Percentiles rank a stretch among this genome's conserved stretches.
phyloP scores from a whole-genome alignment of 1,140 invertebrate species.

The Diachasma alloeum region DNA sequence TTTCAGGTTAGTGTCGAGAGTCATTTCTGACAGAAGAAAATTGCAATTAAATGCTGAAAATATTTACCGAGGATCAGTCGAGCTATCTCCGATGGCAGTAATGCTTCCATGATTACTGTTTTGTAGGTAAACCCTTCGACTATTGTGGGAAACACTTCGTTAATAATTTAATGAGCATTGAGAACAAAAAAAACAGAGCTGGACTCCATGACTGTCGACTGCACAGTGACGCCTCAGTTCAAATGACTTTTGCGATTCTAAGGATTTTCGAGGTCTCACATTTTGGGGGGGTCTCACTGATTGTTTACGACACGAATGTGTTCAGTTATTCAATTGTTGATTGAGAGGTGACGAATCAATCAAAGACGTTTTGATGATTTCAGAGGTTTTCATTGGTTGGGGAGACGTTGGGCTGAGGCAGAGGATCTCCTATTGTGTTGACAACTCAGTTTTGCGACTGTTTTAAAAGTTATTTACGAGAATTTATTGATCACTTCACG shows the following conservation, averaged over 20 bases:
- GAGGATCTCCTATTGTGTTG: not conserved
- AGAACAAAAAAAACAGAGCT: too few relatives aligned
- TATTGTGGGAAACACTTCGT: too few relatives aligned
- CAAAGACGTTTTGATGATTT: not conserved
- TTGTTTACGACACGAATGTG: too few relatives aligned
- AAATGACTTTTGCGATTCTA: too few relatives aligned
- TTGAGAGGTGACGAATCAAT: not conserved
- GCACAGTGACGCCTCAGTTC: too few relatives aligned
- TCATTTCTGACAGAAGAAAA: conserved; percentile 12
- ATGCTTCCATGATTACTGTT: conserved; percentile 49
- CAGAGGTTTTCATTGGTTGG: not conserved
- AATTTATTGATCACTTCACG: not conserved
- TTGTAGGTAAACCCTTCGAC: too few relatives aligned
- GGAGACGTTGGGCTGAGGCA: not conserved
- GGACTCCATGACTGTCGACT: too few relatives aligned
- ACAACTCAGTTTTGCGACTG: not conserved
- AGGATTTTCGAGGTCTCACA: too few relatives aligned
- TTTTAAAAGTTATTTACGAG: not conserved
- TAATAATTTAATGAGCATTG: too few relatives aligned
- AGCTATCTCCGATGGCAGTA: conserved; percentile 62
- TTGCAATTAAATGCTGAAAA: conserved; percentile 22
- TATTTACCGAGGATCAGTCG: conserved; percentile 60
- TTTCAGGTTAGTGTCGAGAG: not conserved
- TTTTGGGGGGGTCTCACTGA: too few relatives aligned
- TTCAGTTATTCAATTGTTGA: not conserved